phyloP scores from a whole-genome alignment of 2,888 invertebrate species.

The Uropetala carovei region DNA sequence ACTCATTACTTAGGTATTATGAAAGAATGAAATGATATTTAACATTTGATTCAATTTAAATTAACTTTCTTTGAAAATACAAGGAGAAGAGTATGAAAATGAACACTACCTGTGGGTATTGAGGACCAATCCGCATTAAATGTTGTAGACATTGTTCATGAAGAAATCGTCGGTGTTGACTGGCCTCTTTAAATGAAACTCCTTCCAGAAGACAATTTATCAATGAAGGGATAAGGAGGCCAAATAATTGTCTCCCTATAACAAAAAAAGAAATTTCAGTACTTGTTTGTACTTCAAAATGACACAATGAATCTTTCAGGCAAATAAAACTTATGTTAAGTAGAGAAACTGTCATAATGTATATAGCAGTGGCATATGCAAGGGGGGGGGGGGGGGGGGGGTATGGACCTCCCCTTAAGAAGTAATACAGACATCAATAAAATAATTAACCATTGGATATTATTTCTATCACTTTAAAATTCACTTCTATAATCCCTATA shows the following conservation, averaged over 20 bases:
- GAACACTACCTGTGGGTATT: conserved; percentile 86
- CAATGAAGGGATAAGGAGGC: conserved; percentile 92
- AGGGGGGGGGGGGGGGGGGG: too few relatives aligned
- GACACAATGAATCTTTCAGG: too few relatives aligned
- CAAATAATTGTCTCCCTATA: conserved; percentile 92
- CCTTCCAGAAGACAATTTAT: conserved; percentile 89
- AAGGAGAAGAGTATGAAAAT: not conserved
- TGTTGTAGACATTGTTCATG: conserved; percentile 94
- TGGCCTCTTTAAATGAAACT: conserved; percentile 78
- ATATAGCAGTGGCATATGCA: too few relatives aligned
- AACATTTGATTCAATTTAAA: not conserved
- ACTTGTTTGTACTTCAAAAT: not conserved
- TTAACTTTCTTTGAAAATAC: too few relatives aligned
- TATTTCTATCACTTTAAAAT: too few relatives aligned
- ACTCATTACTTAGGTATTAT: not conserved
- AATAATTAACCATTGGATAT: too few relatives aligned
- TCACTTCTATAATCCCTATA: too few relatives aligned
- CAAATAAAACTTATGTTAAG: too few relatives aligned
- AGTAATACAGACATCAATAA: too few relatives aligned
- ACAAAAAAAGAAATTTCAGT: conserved; percentile 68
- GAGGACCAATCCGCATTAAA: conserved; percentile 94
- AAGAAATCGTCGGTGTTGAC: conserved; percentile 82
- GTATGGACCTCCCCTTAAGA: too few relatives aligned
- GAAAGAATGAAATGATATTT: not conserved
- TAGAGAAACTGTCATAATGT: too few relatives aligned